phyloP scores from a whole-genome alignment of 2,113 vertebrate species.

The Cathartes aura region DNA sequence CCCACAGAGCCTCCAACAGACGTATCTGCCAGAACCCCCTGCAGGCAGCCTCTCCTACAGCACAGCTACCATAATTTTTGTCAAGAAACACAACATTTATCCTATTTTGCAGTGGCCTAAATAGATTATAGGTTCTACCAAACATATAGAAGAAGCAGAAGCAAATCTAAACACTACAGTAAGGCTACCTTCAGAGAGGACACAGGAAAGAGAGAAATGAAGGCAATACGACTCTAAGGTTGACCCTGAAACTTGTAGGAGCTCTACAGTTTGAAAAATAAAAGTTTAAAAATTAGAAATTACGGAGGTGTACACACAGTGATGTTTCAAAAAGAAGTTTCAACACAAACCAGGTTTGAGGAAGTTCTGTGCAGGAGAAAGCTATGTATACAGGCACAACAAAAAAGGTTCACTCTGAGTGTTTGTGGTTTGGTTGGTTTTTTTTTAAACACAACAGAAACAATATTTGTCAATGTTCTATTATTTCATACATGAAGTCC shows the following conservation, averaged over 20 bases:
- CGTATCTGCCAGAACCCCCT: neutral
- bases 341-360: neutral
- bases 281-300: neutral
- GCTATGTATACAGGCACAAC: neutral
- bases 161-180: neutral
- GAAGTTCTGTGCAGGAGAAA: neutral
- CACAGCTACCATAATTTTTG: fast-evolving
- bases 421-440: neutral
- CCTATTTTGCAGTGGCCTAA: neutral
- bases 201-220: neutral
- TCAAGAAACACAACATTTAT: neutral
- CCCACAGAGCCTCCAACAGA: neutral
- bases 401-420: neutral
- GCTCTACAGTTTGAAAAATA: neutral
- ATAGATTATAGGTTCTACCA: neutral
- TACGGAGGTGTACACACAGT: neutral
- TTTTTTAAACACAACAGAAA: neutral
- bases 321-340: neutral
- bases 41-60: neutral
- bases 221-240: neutral
- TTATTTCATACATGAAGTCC: neutral
- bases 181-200: neutral
- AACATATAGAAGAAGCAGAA: neutral
- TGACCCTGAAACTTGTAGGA: neutral
- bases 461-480: neutral